Percentiles rank a stretch among this genome's conserved stretches.
Evolutionary conservation across 53 echinoderm and acorn worm genomes (phyloP).

Genomic region (Zoroaster sp.): DNA sequence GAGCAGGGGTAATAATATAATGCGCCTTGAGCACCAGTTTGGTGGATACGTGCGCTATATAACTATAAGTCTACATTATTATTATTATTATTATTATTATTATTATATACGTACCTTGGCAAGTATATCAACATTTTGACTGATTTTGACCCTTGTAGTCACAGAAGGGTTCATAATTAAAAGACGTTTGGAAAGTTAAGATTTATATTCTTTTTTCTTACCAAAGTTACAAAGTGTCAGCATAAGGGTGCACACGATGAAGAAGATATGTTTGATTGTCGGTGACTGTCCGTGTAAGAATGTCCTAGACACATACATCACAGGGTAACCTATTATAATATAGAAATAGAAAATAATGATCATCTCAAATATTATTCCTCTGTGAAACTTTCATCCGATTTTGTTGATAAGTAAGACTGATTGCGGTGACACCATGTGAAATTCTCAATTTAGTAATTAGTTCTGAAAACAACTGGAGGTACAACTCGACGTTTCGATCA

Average conservation of each 20-base stretch:
- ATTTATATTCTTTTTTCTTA: constrained; percentile 7
- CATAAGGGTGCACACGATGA: constrained; percentile 53
- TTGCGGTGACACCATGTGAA: too few relatives aligned
- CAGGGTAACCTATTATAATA: constrained; percentile 61
- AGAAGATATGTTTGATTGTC: constrained; percentile 66
- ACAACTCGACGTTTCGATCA: too few relatives aligned
- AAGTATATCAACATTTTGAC: not conserved
- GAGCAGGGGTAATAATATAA: too few relatives aligned
- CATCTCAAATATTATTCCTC: not conserved
- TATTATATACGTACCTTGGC: not conserved
- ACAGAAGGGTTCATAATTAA: not conserved
- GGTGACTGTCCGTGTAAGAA: constrained; percentile 61
- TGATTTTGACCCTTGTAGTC: not conserved
- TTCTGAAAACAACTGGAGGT: too few relatives aligned
- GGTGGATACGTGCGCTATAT: not conserved
- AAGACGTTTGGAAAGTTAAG: too few relatives aligned
- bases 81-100: not conserved
- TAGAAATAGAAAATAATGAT: too few relatives aligned
- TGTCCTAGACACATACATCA: constrained; percentile 67
- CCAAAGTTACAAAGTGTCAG: constrained; percentile 78
- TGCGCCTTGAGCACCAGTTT: too few relatives aligned
- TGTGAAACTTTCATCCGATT: not conserved
- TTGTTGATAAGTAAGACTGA: too few relatives aligned
- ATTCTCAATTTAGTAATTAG: too few relatives aligned
- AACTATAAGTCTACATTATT: not conserved